A percentile compares a stretch with the other conserved stretches of the same genome.
Conservation (phyloP, 2,797 vertebrate genomes). For the Pantherophis vulpinus region DNA sequence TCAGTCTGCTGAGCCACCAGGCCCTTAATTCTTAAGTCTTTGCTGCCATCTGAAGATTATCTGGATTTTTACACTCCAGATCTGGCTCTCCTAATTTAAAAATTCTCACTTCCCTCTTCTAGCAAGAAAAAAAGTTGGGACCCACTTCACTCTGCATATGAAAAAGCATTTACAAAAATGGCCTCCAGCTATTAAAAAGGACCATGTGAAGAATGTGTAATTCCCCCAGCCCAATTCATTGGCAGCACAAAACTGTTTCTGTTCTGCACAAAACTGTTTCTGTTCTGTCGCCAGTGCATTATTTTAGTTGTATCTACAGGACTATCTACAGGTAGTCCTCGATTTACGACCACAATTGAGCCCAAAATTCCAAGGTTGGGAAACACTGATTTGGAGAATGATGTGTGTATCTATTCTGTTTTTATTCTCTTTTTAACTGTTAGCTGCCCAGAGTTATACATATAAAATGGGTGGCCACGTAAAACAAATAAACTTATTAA, state of each 20-base stretch:
- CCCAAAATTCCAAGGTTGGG: neutral
- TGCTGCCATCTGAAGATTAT: neutral
- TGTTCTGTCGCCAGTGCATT: neutral
- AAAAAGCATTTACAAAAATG: neutral
- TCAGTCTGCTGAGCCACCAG: too few relatives aligned
- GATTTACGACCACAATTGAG: neutral
- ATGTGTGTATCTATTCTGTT: neutral
- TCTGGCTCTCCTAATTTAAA: neutral
- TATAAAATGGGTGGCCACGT: neutral
- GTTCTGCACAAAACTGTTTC: neutral
- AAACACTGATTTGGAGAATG: neutral
- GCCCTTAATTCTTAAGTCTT: neutral
- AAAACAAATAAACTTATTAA: neutral
- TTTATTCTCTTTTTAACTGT: neutral
- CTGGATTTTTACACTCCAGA: neutral
- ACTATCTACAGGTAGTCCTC: neutral
- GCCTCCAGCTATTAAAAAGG: neutral
- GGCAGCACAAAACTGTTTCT: neutral
- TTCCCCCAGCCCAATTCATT: neutral
- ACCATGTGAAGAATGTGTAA: neutral
- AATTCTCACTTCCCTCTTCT: neutral
- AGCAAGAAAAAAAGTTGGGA: neutral
- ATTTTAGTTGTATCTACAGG: neutral
- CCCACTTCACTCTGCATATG: neutral
- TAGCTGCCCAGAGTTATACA: neutral